Conservation (phyloP, 2,113 vertebrate species). For the Rhynchopsitta pachyrhyncha region DNA sequence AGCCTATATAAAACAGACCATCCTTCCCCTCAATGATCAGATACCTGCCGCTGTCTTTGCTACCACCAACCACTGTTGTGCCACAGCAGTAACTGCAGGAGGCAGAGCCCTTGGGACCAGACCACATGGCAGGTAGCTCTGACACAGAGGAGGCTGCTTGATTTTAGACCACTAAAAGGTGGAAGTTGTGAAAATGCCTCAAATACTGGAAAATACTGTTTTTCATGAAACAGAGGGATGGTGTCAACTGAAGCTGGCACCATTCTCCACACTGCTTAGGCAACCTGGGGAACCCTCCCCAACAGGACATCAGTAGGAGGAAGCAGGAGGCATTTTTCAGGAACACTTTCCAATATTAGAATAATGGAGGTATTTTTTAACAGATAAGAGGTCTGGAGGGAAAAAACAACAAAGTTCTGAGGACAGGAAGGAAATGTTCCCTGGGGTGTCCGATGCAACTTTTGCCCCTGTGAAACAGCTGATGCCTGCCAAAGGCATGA, state of each 20-base stretch:
- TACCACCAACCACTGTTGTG: background rate
- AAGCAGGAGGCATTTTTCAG: background rate
- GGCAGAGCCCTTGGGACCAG: background rate
- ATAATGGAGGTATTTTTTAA: background rate
- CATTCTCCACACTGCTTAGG: background rate
- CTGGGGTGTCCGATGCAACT: background rate
- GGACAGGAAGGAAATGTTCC: slow-evolving; percentile 6
- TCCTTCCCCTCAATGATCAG: background rate
- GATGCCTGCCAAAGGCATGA: background rate
- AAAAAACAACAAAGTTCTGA: background rate
- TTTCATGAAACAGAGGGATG: background rate
- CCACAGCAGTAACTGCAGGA: background rate
- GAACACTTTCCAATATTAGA: background rate
- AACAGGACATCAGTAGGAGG: background rate
- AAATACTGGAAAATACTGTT: background rate
- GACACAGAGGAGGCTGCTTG: background rate
- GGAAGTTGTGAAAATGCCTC: background rate
- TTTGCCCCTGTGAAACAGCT: background rate
- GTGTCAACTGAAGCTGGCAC: background rate
- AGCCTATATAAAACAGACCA: background rate
- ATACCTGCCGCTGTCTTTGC: background rate
- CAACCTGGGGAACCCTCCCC: background rate
- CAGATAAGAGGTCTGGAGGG: background rate
- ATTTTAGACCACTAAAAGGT: background rate
- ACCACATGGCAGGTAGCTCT: background rate